Percentiles rank a stretch among this genome's conserved stretches.
Evolutionary conservation across 2,888 invertebrate genomes (phyloP).

Genomic region (Molorchus minor): DNA sequence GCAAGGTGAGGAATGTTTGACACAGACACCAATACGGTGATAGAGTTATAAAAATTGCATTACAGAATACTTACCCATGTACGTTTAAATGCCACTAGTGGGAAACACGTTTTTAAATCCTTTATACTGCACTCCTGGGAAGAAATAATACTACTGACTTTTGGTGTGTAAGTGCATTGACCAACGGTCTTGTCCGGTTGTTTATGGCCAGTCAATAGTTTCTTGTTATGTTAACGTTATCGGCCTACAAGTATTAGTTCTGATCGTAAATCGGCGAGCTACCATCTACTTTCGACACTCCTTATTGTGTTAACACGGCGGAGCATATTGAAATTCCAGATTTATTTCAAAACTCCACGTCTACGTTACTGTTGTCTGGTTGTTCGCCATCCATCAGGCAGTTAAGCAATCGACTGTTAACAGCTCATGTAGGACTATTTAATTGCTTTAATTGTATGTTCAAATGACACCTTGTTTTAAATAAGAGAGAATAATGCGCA

Average conservation of each 20-base stretch:
- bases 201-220: conserved; percentile 46
- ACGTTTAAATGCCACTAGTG: not conserved
- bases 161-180: conserved; percentile 38
- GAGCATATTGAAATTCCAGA: conserved; percentile 41
- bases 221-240: conserved; percentile 57
- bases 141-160: conserved; percentile 15
- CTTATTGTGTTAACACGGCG: conserved; percentile 51
- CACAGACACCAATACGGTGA: too few species aligned
- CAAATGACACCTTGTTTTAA: too few species aligned
- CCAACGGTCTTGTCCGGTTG: conserved; percentile 39
- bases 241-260: conserved; percentile 58
- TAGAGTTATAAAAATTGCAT: not conserved
- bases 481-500: too few species aligned
- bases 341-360: conserved; percentile 38
- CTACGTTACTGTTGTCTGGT: conserved; percentile 27
- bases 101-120: not conserved
- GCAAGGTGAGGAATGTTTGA: too few species aligned
- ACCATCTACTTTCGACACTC: conserved; percentile 57
- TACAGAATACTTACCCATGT: not conserved
- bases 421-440: not conserved
- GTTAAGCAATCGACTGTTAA: conserved; percentile 5
- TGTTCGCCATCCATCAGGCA: conserved; percentile 8
- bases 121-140: not conserved
- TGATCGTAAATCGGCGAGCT: conserved; percentile 58
- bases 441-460: not conserved